Conservation (phyloP, 2,888 invertebrate species). For the Sinhomidia bicolor region DNA sequence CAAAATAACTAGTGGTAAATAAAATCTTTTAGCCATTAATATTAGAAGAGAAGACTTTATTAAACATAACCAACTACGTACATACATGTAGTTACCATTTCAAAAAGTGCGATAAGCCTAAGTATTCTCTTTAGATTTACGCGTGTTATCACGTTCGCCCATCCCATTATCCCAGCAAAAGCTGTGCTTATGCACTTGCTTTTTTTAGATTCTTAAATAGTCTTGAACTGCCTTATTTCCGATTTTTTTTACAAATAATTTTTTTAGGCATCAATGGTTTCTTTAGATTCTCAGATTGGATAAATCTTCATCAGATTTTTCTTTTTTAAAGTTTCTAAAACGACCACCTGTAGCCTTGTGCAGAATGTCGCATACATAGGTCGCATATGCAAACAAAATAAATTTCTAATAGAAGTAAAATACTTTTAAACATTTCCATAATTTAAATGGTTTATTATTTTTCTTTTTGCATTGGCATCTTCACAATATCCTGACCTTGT, state of each 20-base stretch:
- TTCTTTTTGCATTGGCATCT: no score
- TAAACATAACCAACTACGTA: no score
- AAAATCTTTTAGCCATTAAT: no score
- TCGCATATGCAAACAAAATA: neutral
- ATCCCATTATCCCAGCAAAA: slow-evolving; percentile 13
- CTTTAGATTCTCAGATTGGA: no score
- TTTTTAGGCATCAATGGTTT: no score
- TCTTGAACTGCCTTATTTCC: no score
- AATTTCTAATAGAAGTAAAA: neutral
- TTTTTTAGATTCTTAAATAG: no score
- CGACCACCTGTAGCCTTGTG: neutral
- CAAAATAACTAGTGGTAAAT: slow-evolving; percentile 43
- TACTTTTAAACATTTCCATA: neutral
- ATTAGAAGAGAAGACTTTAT: neutral
- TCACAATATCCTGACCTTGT: no score
- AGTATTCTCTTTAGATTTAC: slow-evolving; percentile 7
- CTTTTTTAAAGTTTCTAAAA: slow-evolving; percentile 49
- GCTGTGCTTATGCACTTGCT: no score
- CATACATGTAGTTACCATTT: slow-evolving; percentile 24
- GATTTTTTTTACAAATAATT: no score
- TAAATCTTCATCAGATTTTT: no score
- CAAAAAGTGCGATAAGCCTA: neutral
- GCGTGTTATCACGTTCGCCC: neutral
- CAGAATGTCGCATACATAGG: no score
- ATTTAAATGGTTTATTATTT: neutral